Base-by-base conservation (phyloP, 2,888 invertebrate genomes). In the Eulithis prunata region DNA sequence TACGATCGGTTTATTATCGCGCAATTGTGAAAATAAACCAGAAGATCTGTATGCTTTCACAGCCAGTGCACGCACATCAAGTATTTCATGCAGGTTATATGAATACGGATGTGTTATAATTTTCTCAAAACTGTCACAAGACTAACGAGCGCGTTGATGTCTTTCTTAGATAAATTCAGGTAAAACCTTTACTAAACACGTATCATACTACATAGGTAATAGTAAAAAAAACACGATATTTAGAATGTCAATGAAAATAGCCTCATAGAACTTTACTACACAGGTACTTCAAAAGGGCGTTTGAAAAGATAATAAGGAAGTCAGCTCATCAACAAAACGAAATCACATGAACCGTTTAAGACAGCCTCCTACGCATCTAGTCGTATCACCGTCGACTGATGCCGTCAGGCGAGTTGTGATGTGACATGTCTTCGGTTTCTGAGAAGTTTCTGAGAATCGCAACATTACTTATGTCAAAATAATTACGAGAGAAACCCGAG, bases 1-100 rank as follows among this genome's bases (percentile, higher is more conserved):
- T 77, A 61, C 46, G 45, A 52, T 67, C 51, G 43, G 58, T 68
- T 58, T 61, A 60, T 49, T 43, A 52, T 46, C 53, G 62, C 64
- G 70, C 70, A 73, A 70, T 68, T 68, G 72, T 71, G 64, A 70
- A 71, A 70, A 72, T 69, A 70, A 68, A 62, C 69, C 62, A 11
- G 45, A 41, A 4, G 8, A 62, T 65, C 67, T 70, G 64, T 64
- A 38, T 14, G 69, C 64, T 68, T 69, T 66, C 53, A 68, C 64
- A 72, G 67, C 66, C 61, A 56, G 63, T 45, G 51, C 47, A 52
- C 47, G 12, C 32, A 32, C 32, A 32, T 32, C 32, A 32, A 32
- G 3, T 32, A n/a, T 55, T 49, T 41, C 28, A 51, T 38, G 13
- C 11, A 5, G 14, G 38, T 55, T 43, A 28, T 13, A 10, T 32